Evolutionary conservation across 2,888 invertebrate genomes (phyloP).

Genomic region (Dascillus cervinus): DNA sequence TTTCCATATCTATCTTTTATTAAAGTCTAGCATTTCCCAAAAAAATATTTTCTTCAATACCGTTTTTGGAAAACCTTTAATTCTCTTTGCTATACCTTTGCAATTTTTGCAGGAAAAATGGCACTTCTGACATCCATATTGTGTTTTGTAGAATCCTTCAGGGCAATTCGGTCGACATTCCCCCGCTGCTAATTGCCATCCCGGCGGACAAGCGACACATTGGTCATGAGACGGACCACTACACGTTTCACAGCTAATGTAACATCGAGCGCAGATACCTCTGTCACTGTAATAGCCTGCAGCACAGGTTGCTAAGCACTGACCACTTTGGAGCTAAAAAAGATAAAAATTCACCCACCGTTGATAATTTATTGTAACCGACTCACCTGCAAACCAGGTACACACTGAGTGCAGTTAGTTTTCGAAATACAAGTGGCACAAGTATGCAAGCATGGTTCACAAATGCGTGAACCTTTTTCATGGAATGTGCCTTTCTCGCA

Average conservation of each 20-base stretch:
- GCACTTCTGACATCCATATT: conserved; percentile 78
- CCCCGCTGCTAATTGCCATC: conserved; percentile 76
- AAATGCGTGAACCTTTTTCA: conserved; percentile 56
- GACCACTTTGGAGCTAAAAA: conserved; percentile 64
- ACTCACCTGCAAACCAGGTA: conserved; percentile 56
- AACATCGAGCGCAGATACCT: conserved; percentile 74
- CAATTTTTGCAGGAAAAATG: conserved; percentile 85
- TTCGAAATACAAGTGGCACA: conserved; percentile 71
- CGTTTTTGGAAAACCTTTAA: conserved; percentile 1
- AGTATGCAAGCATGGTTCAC: conserved; percentile 72
- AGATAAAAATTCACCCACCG: conserved; percentile 1
- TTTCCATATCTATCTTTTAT: no score
- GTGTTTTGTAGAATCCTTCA: conserved; percentile 76
- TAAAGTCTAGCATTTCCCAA: not conserved
- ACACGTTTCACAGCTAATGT: conserved; percentile 77
- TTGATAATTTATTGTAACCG: not conserved
- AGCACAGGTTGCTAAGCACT: conserved; percentile 74
- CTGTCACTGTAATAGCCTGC: conserved; percentile 80
- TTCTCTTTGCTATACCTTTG: conserved; percentile 50
- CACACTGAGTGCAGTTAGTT: conserved; percentile 73
- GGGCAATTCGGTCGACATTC: conserved; percentile 83
- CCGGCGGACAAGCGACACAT: conserved; percentile 73
- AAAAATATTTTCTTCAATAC: no score
- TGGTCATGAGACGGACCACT: conserved; percentile 78
- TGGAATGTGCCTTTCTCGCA: conserved; percentile 67